Base-by-base conservation (phyloP, 1,140 invertebrate species). In the Pentalonia nigronervosa region DNA sequence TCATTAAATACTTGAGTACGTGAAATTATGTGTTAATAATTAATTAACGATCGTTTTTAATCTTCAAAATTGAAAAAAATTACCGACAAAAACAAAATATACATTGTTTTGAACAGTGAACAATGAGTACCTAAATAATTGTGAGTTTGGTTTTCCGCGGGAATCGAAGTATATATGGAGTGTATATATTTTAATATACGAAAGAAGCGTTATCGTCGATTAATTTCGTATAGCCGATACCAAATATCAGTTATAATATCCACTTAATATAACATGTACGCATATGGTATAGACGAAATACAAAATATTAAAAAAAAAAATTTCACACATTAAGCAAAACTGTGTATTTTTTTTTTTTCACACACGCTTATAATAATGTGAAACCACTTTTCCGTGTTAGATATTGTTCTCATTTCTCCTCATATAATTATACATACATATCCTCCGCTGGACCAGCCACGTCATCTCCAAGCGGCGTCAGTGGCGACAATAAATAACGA, bases 401-500 rank as follows among this genome's bases (percentile, higher is more conserved):
- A 86, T 48, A 25, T 48, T n/a, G 11, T 47, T 48, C 45, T 47
- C 36, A 0, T 23, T 86, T 41, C 2, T 83, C 34, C 34, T 41
- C 9, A 30, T 41, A 41, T 84, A 30, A 53, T 53, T 53, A 21
- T 53, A 36, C 41, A n/a, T 25, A 84, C 3, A 84, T 45, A 23
- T 41, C 41, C 36, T 23, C 83, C 34, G 20, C 21, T 36, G 83
- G 83, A 84, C 23, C 36, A 23, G 83, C 25, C 11, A 11, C 84
- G 84, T 86, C 45, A 25, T 45, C 14, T 45, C 14, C 30, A 6
- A 30, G 86, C 7, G 86, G 50, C 53, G 83, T 89, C 87, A 53
- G 45, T 89, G 56, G 53, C 56, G 90, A 53, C 36, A 45, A 91
- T 91, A 91, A 91, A 76, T 91, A 91, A 91, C 45, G 47, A 21